Percentiles rank a stretch among this genome's conserved stretches.
phyloP scores from a whole-genome alignment of 2,797 vertebrate species.

The Cirrhinus mrigala region DNA sequence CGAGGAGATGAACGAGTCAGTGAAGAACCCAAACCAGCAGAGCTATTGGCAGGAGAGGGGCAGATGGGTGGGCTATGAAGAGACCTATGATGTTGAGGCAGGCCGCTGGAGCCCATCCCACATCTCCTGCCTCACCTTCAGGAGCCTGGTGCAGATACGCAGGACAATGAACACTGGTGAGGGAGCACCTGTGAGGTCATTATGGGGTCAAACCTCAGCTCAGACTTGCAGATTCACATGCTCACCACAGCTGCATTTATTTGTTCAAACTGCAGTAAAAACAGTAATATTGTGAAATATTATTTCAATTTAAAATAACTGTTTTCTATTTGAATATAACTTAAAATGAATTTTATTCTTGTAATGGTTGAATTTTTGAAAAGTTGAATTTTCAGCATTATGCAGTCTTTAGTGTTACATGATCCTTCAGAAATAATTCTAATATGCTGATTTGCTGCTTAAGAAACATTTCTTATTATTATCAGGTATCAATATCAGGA shows the following conservation, averaged over 20 bases:
- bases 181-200: conserved; percentile 32
- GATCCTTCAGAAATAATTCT: neutral
- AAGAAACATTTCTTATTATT: neutral
- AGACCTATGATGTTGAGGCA: conserved; percentile 80
- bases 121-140: conserved; percentile 91
- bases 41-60: conserved; percentile 88
- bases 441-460: neutral
- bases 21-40: conserved; percentile 83
- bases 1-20: conserved; percentile 79
- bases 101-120: conserved; percentile 85
- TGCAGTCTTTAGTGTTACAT: neutral
- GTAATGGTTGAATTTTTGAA: neutral
- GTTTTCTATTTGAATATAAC: neutral
- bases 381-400: neutral
- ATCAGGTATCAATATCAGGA: neutral
- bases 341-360: neutral
- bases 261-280: neutral
- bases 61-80: conserved; percentile 86
- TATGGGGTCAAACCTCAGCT: neutral
- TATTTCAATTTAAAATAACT: neutral
- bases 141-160: conserved; percentile 87
- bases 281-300: neutral
- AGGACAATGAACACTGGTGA: conserved; percentile 84
- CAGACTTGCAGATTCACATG: neutral
- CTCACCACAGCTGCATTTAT: neutral